These are phyloP conservation scores for Clepsis dumicolana DNA, from an alignment of 2,888 invertebrate genomes.

Conservation along the genomic window DNA sequence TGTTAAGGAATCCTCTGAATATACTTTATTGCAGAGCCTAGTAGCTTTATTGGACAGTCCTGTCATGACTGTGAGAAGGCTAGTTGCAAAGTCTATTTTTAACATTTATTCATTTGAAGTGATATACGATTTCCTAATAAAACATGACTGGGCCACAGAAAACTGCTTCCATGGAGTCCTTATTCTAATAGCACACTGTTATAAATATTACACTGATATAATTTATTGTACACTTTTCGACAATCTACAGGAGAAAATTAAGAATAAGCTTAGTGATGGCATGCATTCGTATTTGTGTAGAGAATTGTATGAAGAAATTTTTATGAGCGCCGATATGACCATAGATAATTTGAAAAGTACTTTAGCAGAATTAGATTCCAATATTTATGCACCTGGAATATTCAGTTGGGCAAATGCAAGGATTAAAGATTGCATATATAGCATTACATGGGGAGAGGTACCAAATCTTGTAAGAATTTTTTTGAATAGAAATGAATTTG, in stretches of 20 bases:
- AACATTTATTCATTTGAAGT: slow-evolving; percentile 68
- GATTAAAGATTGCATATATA: slow-evolving; percentile 57
- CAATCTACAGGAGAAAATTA: slow-evolving; percentile 54
- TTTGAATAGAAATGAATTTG: slow-evolving; percentile 59
- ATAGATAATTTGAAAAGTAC: slow-evolving; percentile 53
- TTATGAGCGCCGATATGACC: slow-evolving; percentile 38
- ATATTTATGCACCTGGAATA: slow-evolving; percentile 60
- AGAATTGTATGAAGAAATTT: slow-evolving; percentile 62
- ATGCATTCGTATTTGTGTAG: slow-evolving; percentile 66
- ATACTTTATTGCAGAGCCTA: slow-evolving; percentile 61
- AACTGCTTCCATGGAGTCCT: slow-evolving; percentile 74
- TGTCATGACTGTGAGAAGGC: slow-evolving; percentile 74
- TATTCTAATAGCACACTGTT: slow-evolving; percentile 60
- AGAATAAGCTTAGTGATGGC: slow-evolving; percentile 47
- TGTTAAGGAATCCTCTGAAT: slow-evolving; percentile 50
- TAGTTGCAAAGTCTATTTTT: slow-evolving; percentile 75
- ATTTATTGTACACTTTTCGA: slow-evolving; percentile 47
- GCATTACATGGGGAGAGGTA: slow-evolving; percentile 58
- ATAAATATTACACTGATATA: slow-evolving; percentile 53
- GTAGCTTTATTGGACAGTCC: slow-evolving; percentile 71
- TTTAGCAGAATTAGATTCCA: slow-evolving; percentile 54
- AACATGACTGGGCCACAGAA: slow-evolving; percentile 57
- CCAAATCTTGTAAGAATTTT: slow-evolving; percentile 57
- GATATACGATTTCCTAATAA: slow-evolving; percentile 54
- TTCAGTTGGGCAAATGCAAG: slow-evolving; percentile 64